These are phyloP conservation scores for Lochmaea crataegi DNA, from an alignment of 2,888 invertebrate genomes.

Conservation along the genomic window DNA sequence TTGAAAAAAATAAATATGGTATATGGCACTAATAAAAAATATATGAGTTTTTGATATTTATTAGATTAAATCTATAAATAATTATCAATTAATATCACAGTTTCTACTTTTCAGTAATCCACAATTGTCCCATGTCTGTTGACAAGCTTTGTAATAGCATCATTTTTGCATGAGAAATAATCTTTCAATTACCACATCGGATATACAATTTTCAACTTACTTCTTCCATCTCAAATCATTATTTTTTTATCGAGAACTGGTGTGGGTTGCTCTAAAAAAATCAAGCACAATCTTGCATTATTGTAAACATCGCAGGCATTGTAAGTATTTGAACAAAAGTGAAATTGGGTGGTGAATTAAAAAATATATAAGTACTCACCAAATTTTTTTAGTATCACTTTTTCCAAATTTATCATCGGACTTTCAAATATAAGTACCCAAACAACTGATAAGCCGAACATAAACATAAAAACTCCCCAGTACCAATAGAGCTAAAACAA, in stretches of 20 bases:
- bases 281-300: too few relatives aligned
- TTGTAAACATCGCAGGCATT: too few relatives aligned
- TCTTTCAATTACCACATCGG: too few relatives aligned
- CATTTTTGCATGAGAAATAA: too few relatives aligned
- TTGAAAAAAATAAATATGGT: too few relatives aligned
- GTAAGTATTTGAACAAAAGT: too few relatives aligned
- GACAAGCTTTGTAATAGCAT: too few relatives aligned
- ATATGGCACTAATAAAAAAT: too few relatives aligned
- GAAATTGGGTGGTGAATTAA: too few relatives aligned
- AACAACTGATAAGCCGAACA: constrained; percentile 60
- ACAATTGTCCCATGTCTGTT: too few relatives aligned
- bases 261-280: not conserved
- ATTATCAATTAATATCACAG: not conserved
- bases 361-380: not conserved
- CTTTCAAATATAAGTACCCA: constrained; percentile 64
- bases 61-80: not conserved
- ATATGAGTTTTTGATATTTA: too few relatives aligned
- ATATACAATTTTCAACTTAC: not conserved
- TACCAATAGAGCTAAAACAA: constrained; percentile 59
- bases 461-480: constrained; percentile 64
- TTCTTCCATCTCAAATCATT: not conserved
- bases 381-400: constrained; percentile 39
- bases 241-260: not conserved
- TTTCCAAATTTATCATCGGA: constrained; percentile 64
- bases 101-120: too few relatives aligned